phyloP scores from a whole-genome alignment of 1,140 invertebrate species.

The Elymnias hypermnestra region DNA sequence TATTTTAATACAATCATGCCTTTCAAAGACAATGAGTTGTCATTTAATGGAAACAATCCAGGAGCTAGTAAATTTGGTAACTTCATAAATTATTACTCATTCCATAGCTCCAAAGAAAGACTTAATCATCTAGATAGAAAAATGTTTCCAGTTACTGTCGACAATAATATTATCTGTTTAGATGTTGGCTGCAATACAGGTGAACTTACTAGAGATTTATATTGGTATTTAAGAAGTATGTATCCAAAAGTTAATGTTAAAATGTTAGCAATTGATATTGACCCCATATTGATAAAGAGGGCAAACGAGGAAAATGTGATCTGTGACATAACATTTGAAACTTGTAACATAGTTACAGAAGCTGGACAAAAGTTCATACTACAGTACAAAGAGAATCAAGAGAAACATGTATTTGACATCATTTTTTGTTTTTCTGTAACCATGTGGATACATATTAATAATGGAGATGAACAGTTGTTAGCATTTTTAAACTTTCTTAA shows the following conservation, averaged over 20 bases:
- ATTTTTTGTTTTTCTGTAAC: slow-evolving; percentile 89
- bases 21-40: slow-evolving; percentile 33
- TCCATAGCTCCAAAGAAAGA: slow-evolving; percentile 83
- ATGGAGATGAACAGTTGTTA: slow-evolving; percentile 83
- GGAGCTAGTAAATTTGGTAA: slow-evolving; percentile 87
- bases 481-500: slow-evolving; percentile 78
- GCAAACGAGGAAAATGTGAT: slow-evolving; percentile 75
- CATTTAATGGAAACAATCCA: slow-evolving; percentile 77
- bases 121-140: slow-evolving; percentile 78
- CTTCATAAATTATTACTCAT: slow-evolving; percentile 91
- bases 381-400: slow-evolving; percentile 59
- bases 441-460: slow-evolving; percentile 92
- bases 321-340: slow-evolving; percentile 74
- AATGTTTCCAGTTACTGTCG: slow-evolving; percentile 73
- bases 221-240: slow-evolving; percentile 72
- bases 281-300: slow-evolving; percentile 81
- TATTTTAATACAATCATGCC: no score
- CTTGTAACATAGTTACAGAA: slow-evolving; percentile 79
- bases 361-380: slow-evolving; percentile 52
- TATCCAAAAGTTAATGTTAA: slow-evolving; percentile 61
- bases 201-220: slow-evolving; percentile 79
- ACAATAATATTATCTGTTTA: slow-evolving; percentile 75
- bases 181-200: slow-evolving; percentile 90
- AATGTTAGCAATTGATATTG: slow-evolving; percentile 85
- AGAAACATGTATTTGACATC: slow-evolving; percentile 79